Percentiles rank a stretch among this genome's conserved stretches.
Evolutionary conservation across 2,888 invertebrate species (phyloP).

Genomic region (Galerucella nymphaeae): DNA sequence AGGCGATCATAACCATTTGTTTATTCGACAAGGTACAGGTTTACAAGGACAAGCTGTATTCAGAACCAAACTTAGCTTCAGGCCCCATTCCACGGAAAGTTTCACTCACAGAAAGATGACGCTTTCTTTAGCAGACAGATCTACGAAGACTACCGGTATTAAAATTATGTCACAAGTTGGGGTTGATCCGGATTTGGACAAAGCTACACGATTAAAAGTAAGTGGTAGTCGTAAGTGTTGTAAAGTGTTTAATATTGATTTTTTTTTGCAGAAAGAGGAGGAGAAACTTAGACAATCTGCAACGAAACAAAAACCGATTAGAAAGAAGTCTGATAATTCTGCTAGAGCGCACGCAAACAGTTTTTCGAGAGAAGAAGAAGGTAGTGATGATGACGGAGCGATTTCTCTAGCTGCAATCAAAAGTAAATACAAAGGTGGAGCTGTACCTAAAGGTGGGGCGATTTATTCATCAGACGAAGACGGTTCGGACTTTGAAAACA

Average conservation of each 20-base stretch:
- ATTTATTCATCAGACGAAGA: slow-evolving; percentile 93
- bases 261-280: slow-evolving; percentile 85
- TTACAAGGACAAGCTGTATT: slow-evolving; percentile 98
- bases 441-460: slow-evolving; percentile 60
- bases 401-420: slow-evolving; percentile 95
- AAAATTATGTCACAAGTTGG: slow-evolving; percentile 96
- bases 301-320: slow-evolving; percentile 71
- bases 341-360: slow-evolving; percentile 61
- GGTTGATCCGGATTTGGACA: slow-evolving; percentile 92
- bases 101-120: slow-evolving; percentile 99
- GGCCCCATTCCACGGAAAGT: slow-evolving; percentile 98
- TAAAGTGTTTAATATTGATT: not conserved
- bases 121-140: slow-evolving; percentile 93
- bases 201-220: slow-evolving; percentile 91
- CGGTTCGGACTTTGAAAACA: slow-evolving; percentile 84
- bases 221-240: not conserved
- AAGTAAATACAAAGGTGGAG: slow-evolving; percentile 87
- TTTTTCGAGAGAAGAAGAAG: slow-evolving; percentile 77
- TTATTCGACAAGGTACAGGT: slow-evolving; percentile 97
- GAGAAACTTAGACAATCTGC: slow-evolving; percentile 90
- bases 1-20: slow-evolving; percentile 97
- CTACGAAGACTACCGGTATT: slow-evolving; percentile 92
- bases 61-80: slow-evolving; percentile 94
- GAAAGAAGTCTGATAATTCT: slow-evolving; percentile 60
- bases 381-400: slow-evolving; percentile 93